Evolutionary conservation across 2,113 vertebrate genomes (phyloP).

Genomic region (Scytalopus superciliaris): DNA sequence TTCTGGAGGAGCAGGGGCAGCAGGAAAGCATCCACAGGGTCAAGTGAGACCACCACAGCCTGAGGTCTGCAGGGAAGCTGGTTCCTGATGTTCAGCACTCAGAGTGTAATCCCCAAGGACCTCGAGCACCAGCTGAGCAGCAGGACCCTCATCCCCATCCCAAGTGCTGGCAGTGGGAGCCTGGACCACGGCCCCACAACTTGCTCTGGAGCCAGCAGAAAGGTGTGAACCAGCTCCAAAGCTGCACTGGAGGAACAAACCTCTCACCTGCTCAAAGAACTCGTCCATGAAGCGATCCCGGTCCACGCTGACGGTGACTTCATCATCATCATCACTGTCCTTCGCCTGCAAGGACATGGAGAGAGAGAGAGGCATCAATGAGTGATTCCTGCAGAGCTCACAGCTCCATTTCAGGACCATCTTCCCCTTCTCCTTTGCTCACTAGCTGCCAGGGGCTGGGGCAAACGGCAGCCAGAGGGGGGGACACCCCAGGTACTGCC

Average conservation of each 20-base stretch:
- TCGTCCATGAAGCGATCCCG: slow-evolving; percentile 85
- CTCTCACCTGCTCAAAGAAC: slow-evolving; percentile 84
- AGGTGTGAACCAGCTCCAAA: not conserved
- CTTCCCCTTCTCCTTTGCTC: not conserved
- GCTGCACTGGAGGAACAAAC: not conserved
- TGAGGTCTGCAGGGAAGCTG: not conserved
- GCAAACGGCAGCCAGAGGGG: rapidly evolving
- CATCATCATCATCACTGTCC: slow-evolving; percentile 83
- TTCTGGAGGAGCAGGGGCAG: not conserved
- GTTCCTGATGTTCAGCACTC: not conserved
- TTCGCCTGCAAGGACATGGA: slow-evolving; percentile 69
- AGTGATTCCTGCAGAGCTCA: not conserved
- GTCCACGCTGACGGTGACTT: slow-evolving; percentile 82
- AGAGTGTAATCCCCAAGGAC: rapidly evolving
- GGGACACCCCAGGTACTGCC: rapidly evolving
- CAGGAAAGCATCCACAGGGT: not conserved
- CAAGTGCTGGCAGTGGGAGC: rapidly evolving
- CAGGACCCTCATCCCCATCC: not conserved
- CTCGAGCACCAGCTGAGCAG: not conserved
- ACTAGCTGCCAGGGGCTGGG: not conserved
- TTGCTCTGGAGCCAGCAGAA: not conserved
- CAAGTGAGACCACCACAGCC: not conserved
- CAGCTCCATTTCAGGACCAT: not conserved
- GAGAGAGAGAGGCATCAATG: not conserved
- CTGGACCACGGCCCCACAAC: rapidly evolving